These are phyloP conservation scores for Atherix ibis DNA, from an alignment of 2,888 invertebrate species.

Conservation along the genomic window DNA sequence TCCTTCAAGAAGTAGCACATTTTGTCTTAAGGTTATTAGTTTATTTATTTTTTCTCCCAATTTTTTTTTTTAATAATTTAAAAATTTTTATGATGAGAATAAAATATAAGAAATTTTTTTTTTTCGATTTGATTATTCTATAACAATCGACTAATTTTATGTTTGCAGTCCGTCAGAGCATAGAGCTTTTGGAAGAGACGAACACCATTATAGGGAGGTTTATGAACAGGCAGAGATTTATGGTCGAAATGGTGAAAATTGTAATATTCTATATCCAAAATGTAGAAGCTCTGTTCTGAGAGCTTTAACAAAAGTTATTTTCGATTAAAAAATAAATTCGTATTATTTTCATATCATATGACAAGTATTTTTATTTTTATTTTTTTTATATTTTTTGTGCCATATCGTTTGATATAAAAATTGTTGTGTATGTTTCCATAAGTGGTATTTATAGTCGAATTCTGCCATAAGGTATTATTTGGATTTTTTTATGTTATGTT, in stretches of 20 bases:
- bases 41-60: not conserved
- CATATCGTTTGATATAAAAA: too few species aligned
- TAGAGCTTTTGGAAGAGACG: conserved; percentile 37
- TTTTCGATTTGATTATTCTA: not conserved
- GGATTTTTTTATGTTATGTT: too few species aligned
- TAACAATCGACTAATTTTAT: conserved; percentile 3
- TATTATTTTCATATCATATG: too few species aligned
- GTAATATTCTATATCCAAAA: conserved; percentile 21
- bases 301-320: conserved; percentile 17
- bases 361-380: too few species aligned
- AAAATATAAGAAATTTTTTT: conserved; percentile 3
- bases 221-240: conserved; percentile 25
- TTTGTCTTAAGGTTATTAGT: conserved; percentile 49
- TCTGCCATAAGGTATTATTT: too few species aligned
- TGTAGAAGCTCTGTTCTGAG: conserved; percentile 22
- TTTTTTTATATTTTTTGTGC: too few species aligned
- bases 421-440: too few species aligned
- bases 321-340: conserved; percentile 7
- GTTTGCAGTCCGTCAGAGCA: conserved; percentile 36
- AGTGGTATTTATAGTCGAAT: too few species aligned
- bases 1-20: conserved; percentile 49
- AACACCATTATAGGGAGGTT: conserved; percentile 26
- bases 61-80: not conserved
- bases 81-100: not conserved
- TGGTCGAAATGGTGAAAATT: conserved; percentile 24